Percentiles rank a stretch among this genome's conserved stretches.
Conservation (phyloP, 2,888 invertebrate species). For the Horisme vitalbata region DNA sequence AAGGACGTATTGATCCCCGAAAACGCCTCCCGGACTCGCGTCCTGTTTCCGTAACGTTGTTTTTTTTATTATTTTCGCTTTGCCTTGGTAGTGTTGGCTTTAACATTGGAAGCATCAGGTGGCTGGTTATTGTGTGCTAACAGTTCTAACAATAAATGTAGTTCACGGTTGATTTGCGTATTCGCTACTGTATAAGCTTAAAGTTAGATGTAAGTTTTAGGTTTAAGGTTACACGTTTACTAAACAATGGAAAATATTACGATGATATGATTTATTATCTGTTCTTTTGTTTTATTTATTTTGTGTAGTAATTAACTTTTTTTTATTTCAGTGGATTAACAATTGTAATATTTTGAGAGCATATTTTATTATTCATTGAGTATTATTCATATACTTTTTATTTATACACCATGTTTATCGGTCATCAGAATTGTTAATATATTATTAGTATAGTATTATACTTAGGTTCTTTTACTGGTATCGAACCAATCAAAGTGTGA, state of each 20-base stretch:
- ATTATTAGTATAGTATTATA: too few relatives aligned
- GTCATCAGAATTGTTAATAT: not conserved
- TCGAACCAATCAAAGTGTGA: too few relatives aligned
- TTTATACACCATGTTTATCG: conserved; percentile 2
- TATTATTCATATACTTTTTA: conserved; percentile 27
- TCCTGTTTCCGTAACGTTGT: conserved; percentile 81
- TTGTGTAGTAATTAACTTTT: conserved; percentile 29
- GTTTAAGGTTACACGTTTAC: conserved; percentile 31
- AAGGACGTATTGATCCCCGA: conserved; percentile 47
- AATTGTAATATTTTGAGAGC: conserved; percentile 41
- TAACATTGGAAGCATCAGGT: conserved; percentile 72
- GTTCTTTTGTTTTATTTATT: conserved; percentile 22
- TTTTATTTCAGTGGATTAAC: conserved; percentile 47
- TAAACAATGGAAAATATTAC: conserved; percentile 17
- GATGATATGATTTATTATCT: conserved; percentile 11
- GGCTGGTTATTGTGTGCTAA: conserved; percentile 79
- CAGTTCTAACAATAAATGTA: conserved; percentile 72
- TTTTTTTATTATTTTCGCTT: conserved; percentile 69
- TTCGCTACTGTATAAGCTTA: conserved; percentile 59
- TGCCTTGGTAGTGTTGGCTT: conserved; percentile 81
- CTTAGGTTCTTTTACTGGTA: too few relatives aligned
- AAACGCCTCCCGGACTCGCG: conserved; percentile 77
- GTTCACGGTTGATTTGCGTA: conserved; percentile 67
- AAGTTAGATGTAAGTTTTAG: conserved; percentile 28
- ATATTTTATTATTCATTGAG: conserved; percentile 50